Percentiles rank a stretch among this genome's conserved stretches.
phyloP scores from a whole-genome alignment of 2,888 invertebrate genomes.

The Aphodius granarius region DNA sequence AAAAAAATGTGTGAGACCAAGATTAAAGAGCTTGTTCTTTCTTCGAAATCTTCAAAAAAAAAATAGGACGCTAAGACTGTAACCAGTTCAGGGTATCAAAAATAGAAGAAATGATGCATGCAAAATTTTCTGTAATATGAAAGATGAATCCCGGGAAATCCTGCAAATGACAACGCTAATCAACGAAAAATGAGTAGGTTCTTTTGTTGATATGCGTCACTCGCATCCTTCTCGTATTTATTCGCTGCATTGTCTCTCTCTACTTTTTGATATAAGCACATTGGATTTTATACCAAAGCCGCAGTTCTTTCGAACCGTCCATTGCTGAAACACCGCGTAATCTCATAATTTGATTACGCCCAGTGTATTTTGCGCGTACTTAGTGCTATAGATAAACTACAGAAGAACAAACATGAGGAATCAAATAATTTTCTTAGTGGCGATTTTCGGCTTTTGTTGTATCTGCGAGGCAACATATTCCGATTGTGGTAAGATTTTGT shows the following conservation, averaged over 20 bases:
- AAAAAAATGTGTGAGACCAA: too few relatives aligned
- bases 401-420: not conserved
- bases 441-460: not conserved
- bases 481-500: slow-evolving; percentile 29
- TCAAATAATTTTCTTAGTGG: not conserved
- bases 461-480: slow-evolving; percentile 12
- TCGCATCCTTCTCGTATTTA: not conserved
- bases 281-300: not conserved
- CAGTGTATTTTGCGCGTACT: not conserved
- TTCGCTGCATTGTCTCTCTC: not conserved
- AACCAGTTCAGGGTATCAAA: too few relatives aligned
- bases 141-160: too few relatives aligned
- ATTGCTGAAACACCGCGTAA: not conserved
- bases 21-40: too few relatives aligned
- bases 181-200: not conserved
- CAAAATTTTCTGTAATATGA: too few relatives aligned
- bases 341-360: not conserved
- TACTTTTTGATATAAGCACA: not conserved
- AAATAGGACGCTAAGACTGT: too few relatives aligned
- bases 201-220: not conserved
- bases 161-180: too few relatives aligned
- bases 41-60: too few relatives aligned
- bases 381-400: not conserved
- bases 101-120: too few relatives aligned
- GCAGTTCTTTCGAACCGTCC: not conserved